A percentile compares a stretch with the other conserved stretches of the same genome.
These are phyloP conservation scores for Sinosuthora webbiana DNA, from an alignment of 2,113 vertebrate genomes.

Conservation along the genomic window DNA sequence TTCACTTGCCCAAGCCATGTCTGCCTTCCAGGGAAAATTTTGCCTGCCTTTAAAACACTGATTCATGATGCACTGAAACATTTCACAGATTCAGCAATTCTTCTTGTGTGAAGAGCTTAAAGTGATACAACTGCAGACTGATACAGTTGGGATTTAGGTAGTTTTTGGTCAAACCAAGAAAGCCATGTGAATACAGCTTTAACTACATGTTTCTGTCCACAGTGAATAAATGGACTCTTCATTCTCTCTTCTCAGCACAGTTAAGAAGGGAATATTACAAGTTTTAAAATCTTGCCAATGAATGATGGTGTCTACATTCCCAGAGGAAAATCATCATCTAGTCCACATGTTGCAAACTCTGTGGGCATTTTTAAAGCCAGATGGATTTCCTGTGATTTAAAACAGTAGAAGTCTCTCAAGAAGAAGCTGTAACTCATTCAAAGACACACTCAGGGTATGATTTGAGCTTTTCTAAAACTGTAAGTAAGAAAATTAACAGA, in stretches of 20 bases:
- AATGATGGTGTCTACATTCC: not conserved
- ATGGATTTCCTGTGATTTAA: not conserved
- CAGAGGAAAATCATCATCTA: constrained; percentile 4
- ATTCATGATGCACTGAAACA: not conserved
- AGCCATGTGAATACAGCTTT: not conserved
- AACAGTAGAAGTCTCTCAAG: not conserved
- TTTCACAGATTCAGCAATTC: not conserved
- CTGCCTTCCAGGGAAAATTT: not conserved
- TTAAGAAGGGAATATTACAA: not conserved
- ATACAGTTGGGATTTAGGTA: not conserved
- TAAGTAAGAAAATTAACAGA: not conserved
- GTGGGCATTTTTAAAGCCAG: not conserved
- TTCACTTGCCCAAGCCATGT: not conserved
- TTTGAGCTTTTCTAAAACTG: not conserved
- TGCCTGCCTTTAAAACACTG: not conserved
- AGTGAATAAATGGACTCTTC: not conserved
- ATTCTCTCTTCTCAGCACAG: not conserved
- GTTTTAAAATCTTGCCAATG: not conserved
- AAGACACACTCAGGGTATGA: not conserved
- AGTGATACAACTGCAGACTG: not conserved
- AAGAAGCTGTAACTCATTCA: not conserved
- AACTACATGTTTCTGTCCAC: not conserved
- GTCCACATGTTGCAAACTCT: not conserved
- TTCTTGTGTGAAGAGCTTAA: not conserved
- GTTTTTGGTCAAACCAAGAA: not conserved